Conservation (phyloP, 2,113 vertebrate species). For the Chroicocephalus ridibundus region DNA sequence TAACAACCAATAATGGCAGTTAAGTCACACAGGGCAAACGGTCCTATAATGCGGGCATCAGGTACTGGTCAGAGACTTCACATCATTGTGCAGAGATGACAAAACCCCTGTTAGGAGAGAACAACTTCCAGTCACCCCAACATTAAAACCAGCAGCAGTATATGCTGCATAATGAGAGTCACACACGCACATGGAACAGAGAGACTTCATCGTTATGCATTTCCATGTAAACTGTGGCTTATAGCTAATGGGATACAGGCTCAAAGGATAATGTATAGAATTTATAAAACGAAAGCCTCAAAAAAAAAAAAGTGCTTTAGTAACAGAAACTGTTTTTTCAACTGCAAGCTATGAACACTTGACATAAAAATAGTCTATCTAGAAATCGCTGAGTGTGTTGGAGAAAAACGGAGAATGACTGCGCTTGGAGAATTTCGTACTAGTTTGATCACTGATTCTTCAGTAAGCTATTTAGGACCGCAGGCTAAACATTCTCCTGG, state of each 20-base stretch:
- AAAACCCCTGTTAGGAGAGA: not conserved
- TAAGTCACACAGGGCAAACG: not conserved
- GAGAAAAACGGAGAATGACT: not conserved
- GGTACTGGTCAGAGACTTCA: not conserved
- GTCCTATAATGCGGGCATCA: not conserved
- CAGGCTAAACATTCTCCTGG: constrained; percentile 25
- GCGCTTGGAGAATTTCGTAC: not conserved
- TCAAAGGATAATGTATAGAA: constrained; percentile 2
- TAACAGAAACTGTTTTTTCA: constrained; percentile 29
- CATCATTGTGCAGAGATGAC: not conserved
- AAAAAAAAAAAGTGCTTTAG: not conserved
- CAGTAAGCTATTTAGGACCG: not conserved
- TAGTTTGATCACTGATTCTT: constrained; percentile 33
- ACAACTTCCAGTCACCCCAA: not conserved
- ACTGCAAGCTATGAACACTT: not conserved
- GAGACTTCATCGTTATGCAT: not conserved
- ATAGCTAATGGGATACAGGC: not conserved
- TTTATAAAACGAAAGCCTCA: not conserved
- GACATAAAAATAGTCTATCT: constrained; percentile 2
- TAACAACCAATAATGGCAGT: not conserved
- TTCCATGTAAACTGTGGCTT: constrained; percentile 34
- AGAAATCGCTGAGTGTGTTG: not conserved
- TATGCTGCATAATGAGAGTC: not conserved
- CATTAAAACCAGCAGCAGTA: not conserved
- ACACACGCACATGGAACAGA: not conserved